Base-by-base conservation (phyloP, 2,888 invertebrate species). In the Drosophila anceps region DNA sequence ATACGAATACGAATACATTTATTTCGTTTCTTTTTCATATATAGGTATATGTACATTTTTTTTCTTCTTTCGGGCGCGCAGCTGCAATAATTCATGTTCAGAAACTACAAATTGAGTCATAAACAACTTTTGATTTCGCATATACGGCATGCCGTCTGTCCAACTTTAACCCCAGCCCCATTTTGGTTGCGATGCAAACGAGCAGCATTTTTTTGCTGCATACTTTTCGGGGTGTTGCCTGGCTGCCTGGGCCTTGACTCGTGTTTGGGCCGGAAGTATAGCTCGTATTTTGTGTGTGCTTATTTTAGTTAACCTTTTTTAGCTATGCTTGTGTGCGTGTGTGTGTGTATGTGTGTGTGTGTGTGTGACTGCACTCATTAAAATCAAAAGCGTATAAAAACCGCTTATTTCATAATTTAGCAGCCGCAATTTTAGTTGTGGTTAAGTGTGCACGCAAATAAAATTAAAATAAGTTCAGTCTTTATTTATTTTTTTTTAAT, bases 61-160 rank as follows among this genome's bases (percentile, higher is more conserved):
- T 27, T 53, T 7, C 64, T 57, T 63, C 46, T 35, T 51, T 68
- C 72, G 61, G 64, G 46, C 73, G 51, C 79, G 48, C 90, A 85
- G 86, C 90, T 90, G 90, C 87, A 88, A 90, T 88, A 88, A 88
- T 88, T 90, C 90, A 90, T 88, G 90, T 90, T 90, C 87, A 90
- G 69, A 79, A 88, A 90, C 87, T 90, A 90, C 90, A 88, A 88
- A 88, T 88, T 90, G 86, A 88, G 87, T 88, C 90, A 88, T 88
- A 88, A 88, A 88, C 90, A 88, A 90, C 87, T 88, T 88, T 88
- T 87, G 90, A 87, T 87, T 87, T 85, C 88, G 79, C 81, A 87
- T 82, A 80, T 87, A 50, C 41, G 75, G 58, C 62, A 61, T 59
- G 54, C 51, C 72, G 54, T 54, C 54, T 50, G 55, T 65, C 61